Conservation (phyloP, 2,797 vertebrate genomes). For the Apogon hyalosoma region DNA sequence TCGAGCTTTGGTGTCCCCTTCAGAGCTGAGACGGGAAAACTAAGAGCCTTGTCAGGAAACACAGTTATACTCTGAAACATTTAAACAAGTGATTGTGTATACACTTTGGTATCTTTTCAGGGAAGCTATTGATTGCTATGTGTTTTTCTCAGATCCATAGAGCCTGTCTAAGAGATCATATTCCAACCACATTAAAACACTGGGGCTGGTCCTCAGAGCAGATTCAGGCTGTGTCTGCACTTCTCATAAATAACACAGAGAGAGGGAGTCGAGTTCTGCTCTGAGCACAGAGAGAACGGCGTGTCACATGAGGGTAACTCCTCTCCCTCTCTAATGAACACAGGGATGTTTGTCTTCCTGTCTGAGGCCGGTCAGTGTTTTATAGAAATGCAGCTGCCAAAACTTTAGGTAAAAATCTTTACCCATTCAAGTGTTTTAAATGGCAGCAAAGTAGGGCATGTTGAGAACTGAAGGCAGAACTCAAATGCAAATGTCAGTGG, state of each 20-base stretch:
- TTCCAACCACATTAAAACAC: conserved; percentile 79
- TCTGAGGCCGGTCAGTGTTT: conserved; percentile 31
- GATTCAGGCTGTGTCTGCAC: conserved; percentile 62
- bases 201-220: conserved; percentile 55
- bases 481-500: conserved; percentile 69
- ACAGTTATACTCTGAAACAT: conserved; percentile 36
- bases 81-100: conserved; percentile 69
- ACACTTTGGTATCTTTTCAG: conserved; percentile 73
- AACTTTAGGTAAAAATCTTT: conserved; percentile 40
- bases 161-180: conserved; percentile 73
- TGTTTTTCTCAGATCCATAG: conserved; percentile 66
- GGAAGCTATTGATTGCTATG: conserved; percentile 78
- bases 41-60: conserved; percentile 55
- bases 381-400: conserved; percentile 18
- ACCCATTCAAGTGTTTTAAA: conserved; percentile 44
- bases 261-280: conserved; percentile 47
- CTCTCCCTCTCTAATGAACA: conserved; percentile 44
- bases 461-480: conserved; percentile 44
- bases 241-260: conserved; percentile 76
- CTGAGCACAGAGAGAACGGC: conserved; percentile 15
- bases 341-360: conserved; percentile 33
- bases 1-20: conserved; percentile 9
- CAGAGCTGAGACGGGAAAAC: conserved; percentile 39
- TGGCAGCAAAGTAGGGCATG: conserved; percentile 62
- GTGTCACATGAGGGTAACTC: conserved; percentile 39